These are phyloP conservation scores for Echinarachnius parma DNA, from an alignment of 53 echinoderm and acorn worm species.

Conservation along the genomic window DNA sequence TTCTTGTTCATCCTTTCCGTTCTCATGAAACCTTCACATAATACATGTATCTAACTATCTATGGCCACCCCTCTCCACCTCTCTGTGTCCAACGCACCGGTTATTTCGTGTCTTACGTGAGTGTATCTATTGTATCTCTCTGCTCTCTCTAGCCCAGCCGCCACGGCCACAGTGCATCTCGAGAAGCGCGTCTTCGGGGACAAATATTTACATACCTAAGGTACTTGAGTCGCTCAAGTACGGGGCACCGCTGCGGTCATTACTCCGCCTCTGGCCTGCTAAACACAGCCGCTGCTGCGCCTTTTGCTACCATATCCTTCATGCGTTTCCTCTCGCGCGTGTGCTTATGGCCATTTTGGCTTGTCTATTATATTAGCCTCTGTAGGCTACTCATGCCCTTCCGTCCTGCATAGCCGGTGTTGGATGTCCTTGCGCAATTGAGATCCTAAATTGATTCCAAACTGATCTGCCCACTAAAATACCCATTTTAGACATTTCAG, in stretches of 20 bases:
- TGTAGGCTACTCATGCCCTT: too few species aligned
- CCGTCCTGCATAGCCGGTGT: too few species aligned
- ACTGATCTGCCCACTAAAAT: too few species aligned
- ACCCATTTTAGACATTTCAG: too few species aligned
- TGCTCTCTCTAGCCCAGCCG: constrained; percentile 17
- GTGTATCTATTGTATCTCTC: constrained; percentile 10
- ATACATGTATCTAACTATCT: neutral
- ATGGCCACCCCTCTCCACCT: constrained; percentile 3
- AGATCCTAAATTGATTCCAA: constrained; percentile 31
- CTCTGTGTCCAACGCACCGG: neutral
- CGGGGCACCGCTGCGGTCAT: constrained; percentile 38
- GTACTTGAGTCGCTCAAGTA: constrained; percentile 26
- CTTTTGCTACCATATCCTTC: neutral
- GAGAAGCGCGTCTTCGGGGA: too few species aligned
- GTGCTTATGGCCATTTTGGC: too few species aligned
- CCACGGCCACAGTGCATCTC: neutral
- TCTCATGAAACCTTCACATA: neutral
- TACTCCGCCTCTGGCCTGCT: constrained; percentile 45
- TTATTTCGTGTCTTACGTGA: constrained; percentile 2
- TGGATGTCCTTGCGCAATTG: constrained; percentile 1
- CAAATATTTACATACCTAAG: constrained; percentile 46
- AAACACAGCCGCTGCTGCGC: neutral
- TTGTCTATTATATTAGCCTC: too few species aligned
- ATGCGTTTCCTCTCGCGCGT: neutral
- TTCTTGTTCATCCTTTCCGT: neutral